Evolutionary conservation across 2,113 vertebrate species (phyloP).

Genomic region (Deroptyus accipitrinus): DNA sequence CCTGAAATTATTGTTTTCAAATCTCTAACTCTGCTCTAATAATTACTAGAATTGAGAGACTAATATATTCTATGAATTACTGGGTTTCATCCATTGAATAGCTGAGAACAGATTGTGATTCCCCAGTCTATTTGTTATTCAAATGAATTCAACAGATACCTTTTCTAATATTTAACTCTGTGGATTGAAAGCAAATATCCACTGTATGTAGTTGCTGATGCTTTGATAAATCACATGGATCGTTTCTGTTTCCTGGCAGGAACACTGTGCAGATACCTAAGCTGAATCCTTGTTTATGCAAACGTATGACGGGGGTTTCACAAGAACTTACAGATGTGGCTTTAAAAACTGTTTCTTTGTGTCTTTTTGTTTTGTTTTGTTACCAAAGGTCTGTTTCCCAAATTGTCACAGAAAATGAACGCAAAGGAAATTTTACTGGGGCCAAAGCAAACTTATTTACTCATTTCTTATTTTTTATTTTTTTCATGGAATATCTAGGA

Average conservation of each 20-base stretch:
- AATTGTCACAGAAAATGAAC: not conserved
- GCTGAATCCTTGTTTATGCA: constrained; percentile 5
- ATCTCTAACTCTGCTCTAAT: constrained; percentile 18
- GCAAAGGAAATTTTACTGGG: not conserved
- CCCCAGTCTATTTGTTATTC: constrained; percentile 55
- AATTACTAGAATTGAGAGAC: not conserved
- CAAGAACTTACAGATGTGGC: not conserved
- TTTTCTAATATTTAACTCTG: constrained; percentile 52
- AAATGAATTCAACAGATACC: constrained; percentile 61
- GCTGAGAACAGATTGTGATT: constrained; percentile 58
- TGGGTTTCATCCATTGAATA: constrained; percentile 7
- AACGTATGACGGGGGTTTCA: not conserved
- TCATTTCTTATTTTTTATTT: not conserved
- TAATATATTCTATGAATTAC: constrained; percentile 53
- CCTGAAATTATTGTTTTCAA: constrained; percentile 20
- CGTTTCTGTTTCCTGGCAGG: not conserved
- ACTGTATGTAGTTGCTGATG: not conserved
- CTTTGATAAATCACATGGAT: constrained; percentile 19
- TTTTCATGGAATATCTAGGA: not conserved
- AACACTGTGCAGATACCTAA: not conserved
- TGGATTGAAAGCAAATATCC: constrained; percentile 25
- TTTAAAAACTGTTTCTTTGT: not conserved
- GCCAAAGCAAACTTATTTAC: not conserved
- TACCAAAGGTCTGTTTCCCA: not conserved
- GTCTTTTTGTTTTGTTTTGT: not conserved